Conservation (phyloP, 2,888 invertebrate species). For the Polyommatus iphigenia region DNA sequence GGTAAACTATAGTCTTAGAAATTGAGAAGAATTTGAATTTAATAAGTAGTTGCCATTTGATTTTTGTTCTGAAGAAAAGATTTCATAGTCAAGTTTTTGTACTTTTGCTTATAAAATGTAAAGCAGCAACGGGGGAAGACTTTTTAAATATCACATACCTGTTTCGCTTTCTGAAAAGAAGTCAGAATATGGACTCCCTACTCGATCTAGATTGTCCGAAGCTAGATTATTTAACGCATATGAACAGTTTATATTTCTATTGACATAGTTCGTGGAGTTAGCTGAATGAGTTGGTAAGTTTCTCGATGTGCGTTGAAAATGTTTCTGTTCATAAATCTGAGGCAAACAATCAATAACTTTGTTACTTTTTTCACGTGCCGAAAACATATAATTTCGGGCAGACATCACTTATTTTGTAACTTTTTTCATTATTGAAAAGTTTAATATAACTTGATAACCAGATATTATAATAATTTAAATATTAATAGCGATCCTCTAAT, state of each 20-base stretch:
- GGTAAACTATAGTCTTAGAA: too few species aligned
- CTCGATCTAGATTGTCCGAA: constrained; percentile 57
- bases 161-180: constrained; percentile 73
- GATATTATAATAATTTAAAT: neutral
- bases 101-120: too few species aligned
- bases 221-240: constrained; percentile 57
- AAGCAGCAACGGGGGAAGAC: too few species aligned
- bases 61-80: too few species aligned
- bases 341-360: constrained; percentile 70
- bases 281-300: constrained; percentile 65
- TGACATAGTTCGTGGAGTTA: constrained; percentile 56
- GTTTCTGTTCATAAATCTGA: constrained; percentile 64
- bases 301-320: constrained; percentile 54
- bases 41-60: too few species aligned
- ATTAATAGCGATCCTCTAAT: neutral
- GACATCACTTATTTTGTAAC: constrained; percentile 60
- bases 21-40: too few species aligned
- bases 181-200: constrained; percentile 70
- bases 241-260: constrained; percentile 65
- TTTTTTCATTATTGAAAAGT: neutral
- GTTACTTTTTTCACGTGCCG: constrained; percentile 66
- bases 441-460: neutral
- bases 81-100: too few species aligned
- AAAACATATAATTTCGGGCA: constrained; percentile 65
- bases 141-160: constrained; percentile 49